Evolutionary conservation across 2,113 vertebrate genomes (phyloP).

Genomic region (Elaphurus davidianus): DNA sequence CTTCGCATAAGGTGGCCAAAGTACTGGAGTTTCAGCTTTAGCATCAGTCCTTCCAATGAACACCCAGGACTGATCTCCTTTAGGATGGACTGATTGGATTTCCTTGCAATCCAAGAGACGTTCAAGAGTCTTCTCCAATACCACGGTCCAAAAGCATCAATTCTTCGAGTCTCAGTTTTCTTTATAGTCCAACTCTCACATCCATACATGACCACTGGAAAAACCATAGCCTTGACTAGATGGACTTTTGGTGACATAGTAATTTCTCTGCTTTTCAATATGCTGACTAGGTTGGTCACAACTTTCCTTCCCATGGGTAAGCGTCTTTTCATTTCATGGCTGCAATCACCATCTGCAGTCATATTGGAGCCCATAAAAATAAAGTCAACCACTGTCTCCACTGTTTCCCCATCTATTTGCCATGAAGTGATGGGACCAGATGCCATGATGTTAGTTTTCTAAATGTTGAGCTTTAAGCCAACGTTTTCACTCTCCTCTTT

Average conservation of each 20-base stretch:
- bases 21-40: not conserved
- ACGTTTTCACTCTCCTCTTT: not conserved
- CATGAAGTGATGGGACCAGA: not conserved
- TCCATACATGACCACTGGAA: not conserved
- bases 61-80: not conserved
- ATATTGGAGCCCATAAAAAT: not conserved
- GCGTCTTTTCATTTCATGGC: not conserved
- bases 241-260: not conserved
- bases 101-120: not conserved
- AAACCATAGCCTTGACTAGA: not conserved
- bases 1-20: not conserved
- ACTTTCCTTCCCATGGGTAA: not conserved
- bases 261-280: not conserved
- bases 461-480: not conserved
- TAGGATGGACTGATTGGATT: not conserved
- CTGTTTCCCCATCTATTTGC: not conserved
- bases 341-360: not conserved
- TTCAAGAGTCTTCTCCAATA: not conserved
- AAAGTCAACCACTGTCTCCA: not conserved
- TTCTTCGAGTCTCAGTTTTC: fast-evolving
- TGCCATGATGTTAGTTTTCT: not conserved
- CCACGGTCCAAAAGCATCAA: not conserved
- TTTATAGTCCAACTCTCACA: not conserved
- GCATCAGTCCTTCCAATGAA: not conserved
- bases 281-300: not conserved